Conservation (phyloP, 2,888 invertebrate genomes). For the Scotopteryx bipunctaria region DNA sequence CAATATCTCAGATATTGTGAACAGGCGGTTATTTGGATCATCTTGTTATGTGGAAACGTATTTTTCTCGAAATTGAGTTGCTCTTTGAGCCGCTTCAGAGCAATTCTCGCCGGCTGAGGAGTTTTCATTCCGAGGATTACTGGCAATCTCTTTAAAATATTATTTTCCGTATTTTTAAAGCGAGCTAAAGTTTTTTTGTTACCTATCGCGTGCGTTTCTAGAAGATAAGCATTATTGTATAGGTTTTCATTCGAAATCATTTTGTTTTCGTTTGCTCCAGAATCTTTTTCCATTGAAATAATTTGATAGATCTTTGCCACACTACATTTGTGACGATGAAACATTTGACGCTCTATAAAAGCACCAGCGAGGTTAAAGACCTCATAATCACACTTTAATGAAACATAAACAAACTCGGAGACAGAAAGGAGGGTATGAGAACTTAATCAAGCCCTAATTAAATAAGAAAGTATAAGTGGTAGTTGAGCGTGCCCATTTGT, state of each 20-base stretch:
- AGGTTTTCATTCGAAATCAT: too few relatives aligned
- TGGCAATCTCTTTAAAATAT: slow-evolving; percentile 2
- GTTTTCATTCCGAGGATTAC: slow-evolving; percentile 5
- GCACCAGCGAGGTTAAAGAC: not conserved
- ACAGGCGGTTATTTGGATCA: slow-evolving; percentile 16
- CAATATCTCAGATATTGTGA: slow-evolving; percentile 12
- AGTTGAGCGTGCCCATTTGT: slow-evolving; percentile 5
- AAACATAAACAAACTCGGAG: not conserved
- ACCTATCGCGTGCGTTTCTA: too few relatives aligned
- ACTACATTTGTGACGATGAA: too few relatives aligned
- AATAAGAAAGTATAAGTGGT: slow-evolving; percentile 11
- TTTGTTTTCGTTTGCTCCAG: too few relatives aligned
- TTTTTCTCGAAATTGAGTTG: slow-evolving; percentile 16
- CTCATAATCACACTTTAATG: not conserved
- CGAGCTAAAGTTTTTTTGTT: too few relatives aligned
- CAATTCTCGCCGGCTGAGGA: slow-evolving; percentile 2
- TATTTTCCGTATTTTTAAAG: not conserved
- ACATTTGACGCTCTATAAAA: too few relatives aligned
- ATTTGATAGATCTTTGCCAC: too few relatives aligned
- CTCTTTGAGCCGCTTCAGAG: slow-evolving; percentile 10
- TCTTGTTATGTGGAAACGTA: slow-evolving; percentile 14
- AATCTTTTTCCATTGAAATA: too few relatives aligned
- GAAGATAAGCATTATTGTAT: too few relatives aligned
- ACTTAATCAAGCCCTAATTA: slow-evolving; percentile 7
- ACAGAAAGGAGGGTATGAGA: not conserved